Conservation (phyloP, 2,888 invertebrate species). For the Acanthopleura granulata region DNA sequence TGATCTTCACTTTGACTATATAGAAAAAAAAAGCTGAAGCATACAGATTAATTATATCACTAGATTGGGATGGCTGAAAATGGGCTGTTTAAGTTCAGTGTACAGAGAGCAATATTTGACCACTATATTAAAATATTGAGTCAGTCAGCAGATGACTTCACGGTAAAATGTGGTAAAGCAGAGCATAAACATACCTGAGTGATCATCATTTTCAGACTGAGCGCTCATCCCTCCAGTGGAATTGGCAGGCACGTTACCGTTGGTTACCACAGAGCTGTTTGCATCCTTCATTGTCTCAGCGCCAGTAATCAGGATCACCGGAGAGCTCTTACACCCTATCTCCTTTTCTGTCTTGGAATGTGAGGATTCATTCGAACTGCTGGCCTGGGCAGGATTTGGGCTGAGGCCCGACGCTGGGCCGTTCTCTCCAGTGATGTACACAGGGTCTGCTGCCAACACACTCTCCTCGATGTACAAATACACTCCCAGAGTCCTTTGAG, state of each 20-base stretch:
- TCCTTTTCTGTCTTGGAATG: neutral
- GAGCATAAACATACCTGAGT: neutral
- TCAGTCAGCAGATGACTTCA: too few species aligned
- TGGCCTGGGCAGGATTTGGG: neutral
- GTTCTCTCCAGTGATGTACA: neutral
- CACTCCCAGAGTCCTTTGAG: neutral
- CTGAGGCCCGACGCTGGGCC: neutral
- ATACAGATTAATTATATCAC: too few species aligned
- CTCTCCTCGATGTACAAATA: constrained; percentile 15
- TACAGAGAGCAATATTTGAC: too few species aligned
- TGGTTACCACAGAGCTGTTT: neutral
- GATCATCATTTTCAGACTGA: neutral
- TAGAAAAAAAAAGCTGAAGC: too few species aligned
- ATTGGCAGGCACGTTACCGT: neutral
- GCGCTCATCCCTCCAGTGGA: neutral
- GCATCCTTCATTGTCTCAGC: neutral
- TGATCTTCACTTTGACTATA: too few species aligned
- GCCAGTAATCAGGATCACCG: neutral
- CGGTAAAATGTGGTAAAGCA: too few species aligned
- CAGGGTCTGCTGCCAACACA: neutral
- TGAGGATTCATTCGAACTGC: neutral
- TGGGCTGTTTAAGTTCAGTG: too few species aligned
- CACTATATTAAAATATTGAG: too few species aligned
- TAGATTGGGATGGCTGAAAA: too few species aligned
- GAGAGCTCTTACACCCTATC: neutral